Evolutionary conservation across 2,113 vertebrate species (phyloP), one percentile per base, ranked within the genome.

Genomic region (Phoenicopterus ruber): DNA sequence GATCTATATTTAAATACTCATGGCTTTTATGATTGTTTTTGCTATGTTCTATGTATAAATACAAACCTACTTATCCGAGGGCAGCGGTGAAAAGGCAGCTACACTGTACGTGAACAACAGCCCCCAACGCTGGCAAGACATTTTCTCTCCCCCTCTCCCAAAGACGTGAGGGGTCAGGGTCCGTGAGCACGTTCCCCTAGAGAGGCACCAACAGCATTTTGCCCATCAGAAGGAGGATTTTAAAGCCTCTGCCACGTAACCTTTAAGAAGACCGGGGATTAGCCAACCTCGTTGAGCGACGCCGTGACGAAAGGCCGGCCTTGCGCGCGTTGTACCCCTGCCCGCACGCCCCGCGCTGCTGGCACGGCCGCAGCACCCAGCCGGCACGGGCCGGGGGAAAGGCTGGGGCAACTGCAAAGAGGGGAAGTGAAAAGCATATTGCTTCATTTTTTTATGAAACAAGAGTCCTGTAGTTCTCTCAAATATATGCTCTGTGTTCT

Each of bases 351-450:
- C 29, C 36, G 6, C 3, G 1, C 72, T 21, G 70, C 83, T 36
- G 77, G 52, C 81, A 57, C 24, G 1, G 6, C 72, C 24, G 3
- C 6, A 14, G 58, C 66, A 44, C n/a, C 49, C 74, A 29, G 46
- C 57, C 34, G 20, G 17, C 42, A 17, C 10, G 2, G 44, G 5
- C 1, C 5, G 13, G 29, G 36, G 29, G 36, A 17, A 44, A 63
- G 31, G 65, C 69, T 70, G 82, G 77, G 87, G 58, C 10, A 74
- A 44, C 42, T 20, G 78, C 69, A 24, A 38, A 78, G 65, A 79
- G 42, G 66, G 83, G 85, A 91, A 88, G 72, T 86, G 78, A 52
- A 62, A 84, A 72, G 70, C 29, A 12, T 12, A 61, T 90, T 92
- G 59, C 83, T 31, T 57, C 71, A 72, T 18, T 66, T 77, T 49